A percentile compares a stretch with the other conserved stretches of the same genome.
phyloP scores from a whole-genome alignment of 53 echinoderm and acorn worm genomes.

The Echinometra lucunter region DNA sequence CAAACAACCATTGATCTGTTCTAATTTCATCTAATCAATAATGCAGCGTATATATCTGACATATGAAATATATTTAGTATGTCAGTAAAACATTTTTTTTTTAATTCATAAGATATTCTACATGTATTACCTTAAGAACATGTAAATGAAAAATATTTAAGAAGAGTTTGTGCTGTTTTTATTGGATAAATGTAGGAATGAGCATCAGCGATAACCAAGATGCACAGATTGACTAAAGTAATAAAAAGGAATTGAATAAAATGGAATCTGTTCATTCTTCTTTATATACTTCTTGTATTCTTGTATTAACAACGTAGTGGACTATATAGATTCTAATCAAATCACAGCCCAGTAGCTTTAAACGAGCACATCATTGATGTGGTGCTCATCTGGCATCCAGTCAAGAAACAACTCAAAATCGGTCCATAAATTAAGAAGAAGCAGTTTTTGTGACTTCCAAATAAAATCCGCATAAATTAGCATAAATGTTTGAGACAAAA shows the following conservation, averaged over 20 bases:
- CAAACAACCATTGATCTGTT: background rate
- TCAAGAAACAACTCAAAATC: too few species aligned
- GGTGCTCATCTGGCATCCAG: too few species aligned
- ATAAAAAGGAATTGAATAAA: conserved; percentile 3
- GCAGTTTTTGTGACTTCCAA: too few species aligned
- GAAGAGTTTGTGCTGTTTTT: background rate
- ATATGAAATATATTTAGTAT: background rate
- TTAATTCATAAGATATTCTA: background rate
- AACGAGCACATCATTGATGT: too few species aligned
- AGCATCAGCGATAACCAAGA: background rate
- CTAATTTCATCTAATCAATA: background rate
- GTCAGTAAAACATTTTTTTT: background rate
- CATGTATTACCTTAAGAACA: background rate
- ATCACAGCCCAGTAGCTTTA: too few species aligned
- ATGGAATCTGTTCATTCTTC: background rate
- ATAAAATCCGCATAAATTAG: too few species aligned
- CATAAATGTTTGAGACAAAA: too few species aligned
- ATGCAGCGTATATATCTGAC: background rate
- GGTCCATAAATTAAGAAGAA: too few species aligned
- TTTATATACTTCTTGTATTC: background rate
- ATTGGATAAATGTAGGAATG: background rate
- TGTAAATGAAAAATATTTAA: background rate
- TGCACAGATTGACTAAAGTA: conserved; percentile 2
- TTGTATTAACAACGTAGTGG: too few species aligned
- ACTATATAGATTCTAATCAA: too few species aligned